phyloP scores from a whole-genome alignment of 1,140 invertebrate genomes.

The Polyergus mexicanus region DNA sequence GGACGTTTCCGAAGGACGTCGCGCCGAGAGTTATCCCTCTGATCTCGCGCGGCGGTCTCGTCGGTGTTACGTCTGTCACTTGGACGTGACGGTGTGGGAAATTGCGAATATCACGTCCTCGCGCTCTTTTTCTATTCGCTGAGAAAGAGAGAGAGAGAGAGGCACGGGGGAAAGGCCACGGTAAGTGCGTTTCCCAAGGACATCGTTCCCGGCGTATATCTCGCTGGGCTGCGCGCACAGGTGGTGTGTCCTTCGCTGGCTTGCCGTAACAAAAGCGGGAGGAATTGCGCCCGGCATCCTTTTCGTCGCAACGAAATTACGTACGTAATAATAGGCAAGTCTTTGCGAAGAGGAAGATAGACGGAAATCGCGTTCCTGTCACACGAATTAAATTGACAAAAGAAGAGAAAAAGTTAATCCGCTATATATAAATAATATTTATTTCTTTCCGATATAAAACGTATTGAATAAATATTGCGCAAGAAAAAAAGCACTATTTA shows the following conservation, averaged over 20 bases:
- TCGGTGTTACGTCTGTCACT: neutral
- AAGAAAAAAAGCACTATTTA: neutral
- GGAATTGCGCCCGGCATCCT: conserved; percentile 31
- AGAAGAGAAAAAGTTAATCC: neutral
- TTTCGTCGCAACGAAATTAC: conserved; percentile 36
- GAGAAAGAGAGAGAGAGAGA: neutral
- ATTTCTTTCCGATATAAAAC: conserved; percentile 4
- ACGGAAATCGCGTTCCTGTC: neutral
- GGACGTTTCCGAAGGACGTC: conserved; percentile 38
- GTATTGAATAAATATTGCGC: neutral
- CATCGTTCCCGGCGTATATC: conserved; percentile 43
- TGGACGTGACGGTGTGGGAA: conserved; percentile 45
- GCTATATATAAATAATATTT: conserved; percentile 8
- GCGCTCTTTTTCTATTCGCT: neutral
- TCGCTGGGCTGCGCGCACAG: conserved; percentile 41
- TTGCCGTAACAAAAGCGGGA: conserved; percentile 39
- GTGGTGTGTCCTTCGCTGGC: conserved; percentile 41
- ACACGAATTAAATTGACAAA: neutral
- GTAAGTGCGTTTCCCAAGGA: conserved; percentile 52
- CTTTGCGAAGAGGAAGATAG: neutral
- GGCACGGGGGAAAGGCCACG: neutral
- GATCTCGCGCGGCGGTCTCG: neutral
- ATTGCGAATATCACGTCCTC: conserved; percentile 38
- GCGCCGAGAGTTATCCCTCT: conserved; percentile 5
- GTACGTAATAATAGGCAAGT: neutral